Conservation (phyloP, 2,888 invertebrate species). For the Cotesia congregata region DNA sequence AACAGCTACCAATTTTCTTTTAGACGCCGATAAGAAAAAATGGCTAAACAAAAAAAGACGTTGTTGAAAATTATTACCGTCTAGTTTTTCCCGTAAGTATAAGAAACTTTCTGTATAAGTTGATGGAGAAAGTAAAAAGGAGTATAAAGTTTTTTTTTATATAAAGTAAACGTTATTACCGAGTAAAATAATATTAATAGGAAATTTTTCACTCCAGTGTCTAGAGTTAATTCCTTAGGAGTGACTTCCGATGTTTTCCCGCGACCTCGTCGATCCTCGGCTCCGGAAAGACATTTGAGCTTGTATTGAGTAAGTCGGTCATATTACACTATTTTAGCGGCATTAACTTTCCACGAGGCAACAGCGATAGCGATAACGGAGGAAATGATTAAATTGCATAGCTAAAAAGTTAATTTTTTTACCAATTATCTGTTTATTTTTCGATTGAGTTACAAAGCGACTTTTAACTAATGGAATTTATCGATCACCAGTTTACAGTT, state of each 20-base stretch:
- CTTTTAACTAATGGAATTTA: conserved; percentile 22
- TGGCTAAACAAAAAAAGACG: too few relatives aligned
- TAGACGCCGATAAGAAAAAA: too few relatives aligned
- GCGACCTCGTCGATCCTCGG: background rate
- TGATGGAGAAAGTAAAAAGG: too few relatives aligned
- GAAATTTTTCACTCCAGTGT: conserved; percentile 33
- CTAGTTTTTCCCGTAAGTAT: too few relatives aligned
- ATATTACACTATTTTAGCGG: conserved; percentile 27
- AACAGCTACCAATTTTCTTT: too few relatives aligned
- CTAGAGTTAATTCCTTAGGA: conserved; percentile 28
- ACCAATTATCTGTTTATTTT: background rate
- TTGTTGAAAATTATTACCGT: too few relatives aligned
- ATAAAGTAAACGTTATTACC: conserved; percentile 16
- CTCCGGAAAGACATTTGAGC: background rate
- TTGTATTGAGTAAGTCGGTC: background rate
- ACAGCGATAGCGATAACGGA: background rate
- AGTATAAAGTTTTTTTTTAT: background rate
- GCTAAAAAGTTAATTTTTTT: background rate
- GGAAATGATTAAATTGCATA: background rate
- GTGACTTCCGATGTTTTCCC: conserved; percentile 39
- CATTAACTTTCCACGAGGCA: conserved; percentile 26
- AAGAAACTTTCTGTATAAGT: too few relatives aligned
- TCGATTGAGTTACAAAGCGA: background rate
- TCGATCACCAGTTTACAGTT: background rate
- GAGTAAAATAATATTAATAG: conserved; percentile 13